These are phyloP conservation scores for Lethrus apterus DNA, from an alignment of 1,140 invertebrate species.

Conservation along the genomic window DNA sequence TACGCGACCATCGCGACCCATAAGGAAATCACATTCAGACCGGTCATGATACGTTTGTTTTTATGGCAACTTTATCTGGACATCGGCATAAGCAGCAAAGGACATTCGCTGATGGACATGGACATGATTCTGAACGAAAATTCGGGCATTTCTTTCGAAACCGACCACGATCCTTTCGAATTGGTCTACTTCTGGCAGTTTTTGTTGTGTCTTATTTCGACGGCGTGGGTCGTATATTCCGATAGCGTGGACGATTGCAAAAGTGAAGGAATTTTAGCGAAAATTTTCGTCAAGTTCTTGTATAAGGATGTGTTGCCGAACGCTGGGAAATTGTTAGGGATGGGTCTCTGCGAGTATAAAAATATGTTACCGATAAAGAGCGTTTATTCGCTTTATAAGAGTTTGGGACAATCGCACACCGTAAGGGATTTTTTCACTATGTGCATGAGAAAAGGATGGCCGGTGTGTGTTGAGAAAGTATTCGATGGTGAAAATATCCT, in stretches of 20 bases:
- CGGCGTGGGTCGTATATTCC: constrained; percentile 43
- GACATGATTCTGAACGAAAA: constrained; percentile 43
- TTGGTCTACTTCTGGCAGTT: constrained; percentile 54
- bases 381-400: constrained; percentile 44
- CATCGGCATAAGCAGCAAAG: constrained; percentile 40
- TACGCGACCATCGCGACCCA: constrained; percentile 40
- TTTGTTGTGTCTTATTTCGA: constrained; percentile 45
- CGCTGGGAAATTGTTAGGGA: constrained; percentile 40
- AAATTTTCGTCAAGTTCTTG: constrained; percentile 46
- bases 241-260: constrained; percentile 29
- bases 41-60: constrained; percentile 45
- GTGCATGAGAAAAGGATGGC: constrained; percentile 22
- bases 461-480: constrained; percentile 20
- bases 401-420: constrained; percentile 44
- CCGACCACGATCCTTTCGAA: constrained; percentile 48
- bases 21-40: constrained; percentile 26
- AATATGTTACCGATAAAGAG: constrained; percentile 43
- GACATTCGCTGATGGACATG: constrained; percentile 44
- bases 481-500: background rate
- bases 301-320: constrained; percentile 42
- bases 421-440: constrained; percentile 40
- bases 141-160: constrained; percentile 40
- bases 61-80: constrained; percentile 54
- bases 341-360: constrained; percentile 35
- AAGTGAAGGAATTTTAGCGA: constrained; percentile 38